Evolutionary conservation across 2,888 invertebrate species (phyloP).

Genomic region (Chymomyza fuscimana): DNA sequence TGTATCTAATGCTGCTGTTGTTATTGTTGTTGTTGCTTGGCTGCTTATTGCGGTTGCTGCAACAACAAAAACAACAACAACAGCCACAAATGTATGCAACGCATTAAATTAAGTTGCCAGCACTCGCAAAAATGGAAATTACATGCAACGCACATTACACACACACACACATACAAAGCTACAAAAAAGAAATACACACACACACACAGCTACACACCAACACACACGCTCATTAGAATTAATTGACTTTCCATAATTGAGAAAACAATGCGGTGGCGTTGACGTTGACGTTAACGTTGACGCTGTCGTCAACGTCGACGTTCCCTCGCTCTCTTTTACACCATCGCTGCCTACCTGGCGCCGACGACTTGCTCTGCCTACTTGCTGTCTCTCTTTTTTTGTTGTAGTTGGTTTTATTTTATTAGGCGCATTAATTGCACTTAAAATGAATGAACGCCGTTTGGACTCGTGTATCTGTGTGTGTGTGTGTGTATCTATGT

Average conservation of each 20-base stretch:
- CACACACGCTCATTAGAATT: slow-evolving; percentile 66
- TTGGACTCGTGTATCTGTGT: not conserved
- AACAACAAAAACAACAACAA: not conserved
- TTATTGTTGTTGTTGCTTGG: slow-evolving; percentile 41
- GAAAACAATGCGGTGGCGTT: slow-evolving; percentile 72
- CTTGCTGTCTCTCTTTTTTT: slow-evolving; percentile 10
- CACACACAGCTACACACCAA: slow-evolving; percentile 4
- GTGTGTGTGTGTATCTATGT: not conserved
- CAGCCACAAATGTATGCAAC: slow-evolving; percentile 41
- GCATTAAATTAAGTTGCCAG: slow-evolving; percentile 76
- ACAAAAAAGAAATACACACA: not conserved
- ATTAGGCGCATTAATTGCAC: slow-evolving; percentile 57
- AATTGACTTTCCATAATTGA: slow-evolving; percentile 77
- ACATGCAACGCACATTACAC: slow-evolving; percentile 43
- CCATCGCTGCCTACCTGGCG: slow-evolving; percentile 18
- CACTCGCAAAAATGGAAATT: slow-evolving; percentile 73
- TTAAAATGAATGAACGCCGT: slow-evolving; percentile 39
- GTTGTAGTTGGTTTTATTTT: slow-evolving; percentile 22
- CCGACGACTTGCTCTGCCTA: slow-evolving; percentile 13
- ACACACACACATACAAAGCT: slow-evolving; percentile 20
- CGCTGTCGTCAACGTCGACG: not conserved
- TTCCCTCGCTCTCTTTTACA: not conserved
- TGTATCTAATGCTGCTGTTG: slow-evolving; percentile 33
- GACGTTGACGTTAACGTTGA: slow-evolving; percentile 39
- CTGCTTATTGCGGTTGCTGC: slow-evolving; percentile 1